Evolutionary conservation across 1,140 invertebrate genomes (phyloP), one percentile per base, ranked within the genome.

Genomic region (Trissolcus basalis): DNA sequence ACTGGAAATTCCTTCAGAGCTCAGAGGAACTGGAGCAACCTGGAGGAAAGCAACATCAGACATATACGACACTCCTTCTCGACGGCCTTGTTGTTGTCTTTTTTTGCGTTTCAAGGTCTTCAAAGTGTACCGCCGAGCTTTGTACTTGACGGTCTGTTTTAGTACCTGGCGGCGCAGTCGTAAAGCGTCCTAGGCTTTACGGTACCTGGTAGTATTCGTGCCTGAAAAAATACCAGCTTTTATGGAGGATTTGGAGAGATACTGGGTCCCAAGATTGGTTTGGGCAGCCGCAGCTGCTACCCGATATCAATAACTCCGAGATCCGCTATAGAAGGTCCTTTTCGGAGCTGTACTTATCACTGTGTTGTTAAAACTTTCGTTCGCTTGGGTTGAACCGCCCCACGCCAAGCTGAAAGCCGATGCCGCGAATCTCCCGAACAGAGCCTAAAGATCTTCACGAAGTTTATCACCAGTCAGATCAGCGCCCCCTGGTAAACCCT

Each of bases 331-430:
- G 58, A 70, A 70, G 11, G 12, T 61, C 9, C 41, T 48, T 33
- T 70, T 60, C 4, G 67, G 56, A 53, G 19, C 67, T 13, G 60
- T 70, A 35, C 67, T 70, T 9, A 43, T 55, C 0, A 70, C 67
- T 10, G 50, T 60, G 43, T 70, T 10, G 13, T 70, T 70, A 27
- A 70, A 70, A 33, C 56, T 70, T 15, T 70, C 67, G 49, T 70
- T 60, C 32, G 33, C 10, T 35, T 70, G 56, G 6, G 67, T 60
- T 15, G 55, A 54, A 5, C 48, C 56, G 0, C 56, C 67, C n/a
- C 13, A 33, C 10, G 67, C 3, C 36, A 70, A 70, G 55, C 47
- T 48, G 4, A 14, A 16, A 16, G 63, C 63, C 12, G 43, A 44
- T 1, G 13, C 50, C 9, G 54, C 53, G 33, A 56, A 58, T 13